Evolutionary conservation across 2,888 invertebrate species (phyloP), one percentile per base, ranked within the genome.

Genomic region (Sacculina carcini): DNA sequence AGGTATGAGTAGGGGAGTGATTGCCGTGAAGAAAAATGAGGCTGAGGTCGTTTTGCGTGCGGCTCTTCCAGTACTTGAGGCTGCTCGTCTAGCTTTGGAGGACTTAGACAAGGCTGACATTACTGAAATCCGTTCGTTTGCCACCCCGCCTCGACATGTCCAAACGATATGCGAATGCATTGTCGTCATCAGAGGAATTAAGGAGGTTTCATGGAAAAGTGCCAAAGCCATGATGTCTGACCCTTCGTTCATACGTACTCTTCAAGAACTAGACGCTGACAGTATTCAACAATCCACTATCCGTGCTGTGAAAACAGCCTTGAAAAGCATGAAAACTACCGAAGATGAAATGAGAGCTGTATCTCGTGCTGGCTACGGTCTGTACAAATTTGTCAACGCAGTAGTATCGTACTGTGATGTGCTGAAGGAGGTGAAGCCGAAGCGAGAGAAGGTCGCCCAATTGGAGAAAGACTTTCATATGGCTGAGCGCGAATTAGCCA

Each of bases 141-240:
- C 85, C 9, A 86, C 85, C 1, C 89, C 89, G 0, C 87, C 87
- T 0, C 81, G 84, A 58, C 77, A 84, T 14, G 87, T 89, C 26
- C 86, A 87, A 69, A 63, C 78, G 1, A 81, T 90, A 1, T 84
- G 84, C 62, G 89, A 90, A 63, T 86, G 86, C 62, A 78, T 90
- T 21, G 82, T 79, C 0, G 84, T 89, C 50, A 71, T 90, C 52
- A 74, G 79, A 56, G 83, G 82, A 2, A 70, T 77, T 44, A 80
- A 79, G 59, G 89, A 89, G 58, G 75, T 86, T 3, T 80, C 76
- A 40, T 90, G 89, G 89, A 87, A 87, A 64, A 74, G 79, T 2
- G 86, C 87, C 0, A 87, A 80, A 65, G 82, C 74, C 2, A 82
- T 90, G 79, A 86, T 90, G 87, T 76, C 83, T 0, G 89, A 90